A percentile compares a stretch with the other conserved stretches of the same genome.
Conservation (phyloP, 2,888 invertebrate genomes). For the Dolomedes plantarius region DNA sequence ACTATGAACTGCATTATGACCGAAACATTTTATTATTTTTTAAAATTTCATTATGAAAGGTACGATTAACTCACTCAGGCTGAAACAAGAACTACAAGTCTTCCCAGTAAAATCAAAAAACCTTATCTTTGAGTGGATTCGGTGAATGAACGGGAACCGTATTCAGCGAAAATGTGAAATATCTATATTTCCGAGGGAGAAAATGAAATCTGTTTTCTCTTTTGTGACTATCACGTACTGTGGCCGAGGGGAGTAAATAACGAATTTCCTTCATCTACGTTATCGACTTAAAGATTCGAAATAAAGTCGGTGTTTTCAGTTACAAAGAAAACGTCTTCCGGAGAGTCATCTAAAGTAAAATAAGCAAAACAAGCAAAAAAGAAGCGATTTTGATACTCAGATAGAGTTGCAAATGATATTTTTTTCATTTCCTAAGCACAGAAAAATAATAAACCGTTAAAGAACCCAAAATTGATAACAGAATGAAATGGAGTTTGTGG, state of each 20-base stretch:
- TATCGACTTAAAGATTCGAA: background rate
- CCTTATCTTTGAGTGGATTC: constrained; percentile 23
- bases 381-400: background rate
- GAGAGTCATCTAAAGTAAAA: background rate
- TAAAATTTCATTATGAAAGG: background rate
- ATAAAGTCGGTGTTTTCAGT: background rate
- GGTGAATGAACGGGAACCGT: constrained; percentile 32
- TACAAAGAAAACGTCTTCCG: background rate
- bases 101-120: constrained; percentile 31
- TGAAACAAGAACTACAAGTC: constrained; percentile 38
- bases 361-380: background rate
- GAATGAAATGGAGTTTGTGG: background rate
- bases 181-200: constrained; percentile 43
- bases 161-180: constrained; percentile 63
- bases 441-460: background rate
- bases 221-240: constrained; percentile 61
- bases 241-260: constrained; percentile 36
- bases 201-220: constrained; percentile 45
- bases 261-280: constrained; percentile 20
- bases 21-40: background rate
- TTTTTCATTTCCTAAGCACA: background rate
- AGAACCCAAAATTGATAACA: background rate
- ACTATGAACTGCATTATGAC: background rate
- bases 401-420: too few species aligned
- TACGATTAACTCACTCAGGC: constrained; percentile 15